Base-by-base conservation (phyloP, 2,797 vertebrate species). In the Synanceia verrucosa region DNA sequence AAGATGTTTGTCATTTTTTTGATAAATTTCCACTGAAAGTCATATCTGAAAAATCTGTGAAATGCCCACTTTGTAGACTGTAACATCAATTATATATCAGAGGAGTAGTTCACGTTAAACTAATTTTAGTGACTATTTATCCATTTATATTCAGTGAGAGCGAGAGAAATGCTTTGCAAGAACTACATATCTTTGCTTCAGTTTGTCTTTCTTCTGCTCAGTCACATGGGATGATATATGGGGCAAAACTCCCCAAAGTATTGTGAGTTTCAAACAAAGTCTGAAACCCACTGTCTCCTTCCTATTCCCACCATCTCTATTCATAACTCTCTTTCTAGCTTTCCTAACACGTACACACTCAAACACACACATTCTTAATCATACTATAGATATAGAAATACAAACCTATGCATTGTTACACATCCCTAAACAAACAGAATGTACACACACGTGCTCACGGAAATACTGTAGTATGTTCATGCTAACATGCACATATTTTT, bases 191-290 rank as follows among this genome's bases (percentile, higher is more conserved):
- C 80, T 83, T 76, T 79, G 79, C 64, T 80, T 85, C 79, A 71
- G 70, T 88, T 68, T 79, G 41, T 68, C 69, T 85, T 85, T 85
- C 78, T 78, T 85, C 82, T 71, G 69, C 78, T 90, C 73, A 72
- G 87, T 92, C 93, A 92, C 91, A 88, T 85, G 91, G 92, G 90
- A 91, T 79, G 77, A 70, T 79, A 88, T 84, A 87, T 86, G 85
- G 84, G 82, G 76, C 90, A 82, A 88, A 52, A 78, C 84, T 93
- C 89, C 90, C 91, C 68, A 82, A 89, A 92, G 92, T 88, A 92
- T 81, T 82, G 82, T 46, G 76, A 89, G 81, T 91, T 92, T 89
- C 86, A 90, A 90, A 88, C 77, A 89, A 89, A 89, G 76, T 88
- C 88, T 88, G 86, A 77, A 76, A 88, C 65, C 82, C 51, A 79